phyloP scores from a whole-genome alignment of 2,113 vertebrate species.

The Genyomyrus donnyi region DNA sequence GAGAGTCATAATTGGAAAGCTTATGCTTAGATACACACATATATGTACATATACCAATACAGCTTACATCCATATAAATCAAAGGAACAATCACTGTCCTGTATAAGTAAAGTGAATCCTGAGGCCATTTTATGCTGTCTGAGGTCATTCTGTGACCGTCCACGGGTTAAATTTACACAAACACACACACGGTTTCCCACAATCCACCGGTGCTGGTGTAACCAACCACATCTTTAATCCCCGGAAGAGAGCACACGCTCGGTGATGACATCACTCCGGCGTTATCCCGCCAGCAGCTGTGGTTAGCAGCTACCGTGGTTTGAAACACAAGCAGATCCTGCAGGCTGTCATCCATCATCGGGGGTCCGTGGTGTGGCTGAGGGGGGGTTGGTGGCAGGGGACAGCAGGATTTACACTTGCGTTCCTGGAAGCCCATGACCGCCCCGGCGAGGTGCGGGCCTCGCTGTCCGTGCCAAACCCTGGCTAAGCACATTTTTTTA shows the following conservation, averaged over 20 bases:
- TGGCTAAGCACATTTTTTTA: conserved; percentile 1
- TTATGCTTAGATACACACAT: conserved; percentile 13
- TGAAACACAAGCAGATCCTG: neutral
- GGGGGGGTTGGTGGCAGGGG: neutral
- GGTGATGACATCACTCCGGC: neutral
- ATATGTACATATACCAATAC: neutral
- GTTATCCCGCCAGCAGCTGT: neutral
- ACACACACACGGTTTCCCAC: neutral
- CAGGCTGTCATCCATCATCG: neutral
- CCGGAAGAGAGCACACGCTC: neutral
- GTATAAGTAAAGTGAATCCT: neutral
- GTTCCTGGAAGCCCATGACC: neutral
- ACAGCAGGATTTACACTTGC: neutral
- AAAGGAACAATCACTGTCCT: neutral
- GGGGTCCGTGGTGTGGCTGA: neutral
- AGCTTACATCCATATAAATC: neutral
- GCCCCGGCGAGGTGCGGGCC: neutral
- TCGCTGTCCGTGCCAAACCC: neutral
- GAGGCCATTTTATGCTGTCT: neutral
- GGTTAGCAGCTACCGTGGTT: neutral
- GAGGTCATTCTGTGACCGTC: neutral
- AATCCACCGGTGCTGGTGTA: neutral
- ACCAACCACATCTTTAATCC: conserved; percentile 31
- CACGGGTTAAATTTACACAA: neutral
- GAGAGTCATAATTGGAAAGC: conserved; percentile 36